These are phyloP conservation scores for Lemur catta DNA, from an alignment of 2,797 vertebrate genomes.

Conservation along the genomic window DNA sequence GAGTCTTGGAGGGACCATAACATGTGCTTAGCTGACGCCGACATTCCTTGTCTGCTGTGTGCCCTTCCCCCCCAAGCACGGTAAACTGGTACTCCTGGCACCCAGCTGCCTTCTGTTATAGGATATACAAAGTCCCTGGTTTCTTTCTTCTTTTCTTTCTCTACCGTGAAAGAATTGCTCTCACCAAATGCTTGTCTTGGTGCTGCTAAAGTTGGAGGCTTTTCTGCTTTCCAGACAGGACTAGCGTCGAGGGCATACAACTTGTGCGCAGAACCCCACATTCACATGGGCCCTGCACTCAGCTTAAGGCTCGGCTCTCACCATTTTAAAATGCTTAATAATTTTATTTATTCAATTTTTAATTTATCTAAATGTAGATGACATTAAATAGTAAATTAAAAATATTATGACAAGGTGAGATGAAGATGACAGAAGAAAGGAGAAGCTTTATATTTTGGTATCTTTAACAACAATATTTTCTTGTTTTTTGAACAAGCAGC, in stretches of 20 bases:
- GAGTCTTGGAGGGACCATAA: neutral
- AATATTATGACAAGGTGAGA: neutral
- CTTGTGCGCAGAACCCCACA: neutral
- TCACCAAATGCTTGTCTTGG: neutral
- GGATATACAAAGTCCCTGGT: neutral
- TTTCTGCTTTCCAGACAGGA: neutral
- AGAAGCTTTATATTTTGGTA: neutral
- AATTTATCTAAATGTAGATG: neutral
- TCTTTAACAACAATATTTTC: neutral
- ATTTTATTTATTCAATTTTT: neutral
- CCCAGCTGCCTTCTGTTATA: neutral
- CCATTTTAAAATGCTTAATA: neutral
- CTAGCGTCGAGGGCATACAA: neutral
- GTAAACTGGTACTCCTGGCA: neutral
- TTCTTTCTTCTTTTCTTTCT: neutral
- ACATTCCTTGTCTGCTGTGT: neutral
- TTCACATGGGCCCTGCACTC: neutral
- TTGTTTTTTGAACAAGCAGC: neutral
- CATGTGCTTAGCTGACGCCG: neutral
- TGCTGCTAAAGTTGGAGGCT: neutral
- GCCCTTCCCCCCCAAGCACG: neutral
- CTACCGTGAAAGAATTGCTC: neutral
- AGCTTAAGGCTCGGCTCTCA: neutral
- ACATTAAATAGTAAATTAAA: neutral
- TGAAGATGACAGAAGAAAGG: neutral